phyloP scores from a whole-genome alignment of 2,797 vertebrate genomes.

The Pantherophis alleghaniensis region DNA sequence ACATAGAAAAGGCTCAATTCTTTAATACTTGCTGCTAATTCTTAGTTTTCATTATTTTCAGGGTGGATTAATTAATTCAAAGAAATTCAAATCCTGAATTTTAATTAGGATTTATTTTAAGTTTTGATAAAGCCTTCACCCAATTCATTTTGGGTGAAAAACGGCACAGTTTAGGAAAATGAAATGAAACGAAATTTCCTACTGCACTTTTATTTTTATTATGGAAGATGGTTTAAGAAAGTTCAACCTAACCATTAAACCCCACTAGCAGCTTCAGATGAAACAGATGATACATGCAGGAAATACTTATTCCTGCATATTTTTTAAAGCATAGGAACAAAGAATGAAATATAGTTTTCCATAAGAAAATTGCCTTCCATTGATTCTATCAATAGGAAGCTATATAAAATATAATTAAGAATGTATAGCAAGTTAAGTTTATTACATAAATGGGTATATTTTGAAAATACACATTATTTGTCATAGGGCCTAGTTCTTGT shows the following conservation, averaged over 20 bases:
- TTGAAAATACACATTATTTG: not conserved
- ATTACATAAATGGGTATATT: conserved; percentile 8
- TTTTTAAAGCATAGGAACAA: not conserved
- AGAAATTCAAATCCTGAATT: not conserved
- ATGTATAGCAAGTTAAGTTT: not conserved
- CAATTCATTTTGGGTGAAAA: not conserved
- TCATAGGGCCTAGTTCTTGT: not conserved
- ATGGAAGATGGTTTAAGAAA: not conserved
- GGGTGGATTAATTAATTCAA: not conserved
- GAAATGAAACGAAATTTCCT: not conserved
- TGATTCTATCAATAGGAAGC: not conserved
- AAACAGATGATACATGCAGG: not conserved
- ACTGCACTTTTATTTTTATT: not conserved
- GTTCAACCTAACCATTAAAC: not conserved
- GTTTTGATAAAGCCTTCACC: not conserved
- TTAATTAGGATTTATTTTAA: not conserved
- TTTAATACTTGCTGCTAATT: not conserved
- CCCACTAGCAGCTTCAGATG: not conserved
- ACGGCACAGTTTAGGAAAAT: not conserved
- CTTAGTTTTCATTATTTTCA: conserved; percentile 1
- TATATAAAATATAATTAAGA: conserved; percentile 5
- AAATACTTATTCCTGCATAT: not conserved
- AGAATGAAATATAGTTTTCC: not conserved
- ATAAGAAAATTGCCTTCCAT: not conserved
- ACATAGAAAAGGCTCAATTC: not conserved